Percentiles rank a stretch among this genome's conserved stretches.
Evolutionary conservation across 2,113 vertebrate species (phyloP).

Genomic region (Lota lota): DNA sequence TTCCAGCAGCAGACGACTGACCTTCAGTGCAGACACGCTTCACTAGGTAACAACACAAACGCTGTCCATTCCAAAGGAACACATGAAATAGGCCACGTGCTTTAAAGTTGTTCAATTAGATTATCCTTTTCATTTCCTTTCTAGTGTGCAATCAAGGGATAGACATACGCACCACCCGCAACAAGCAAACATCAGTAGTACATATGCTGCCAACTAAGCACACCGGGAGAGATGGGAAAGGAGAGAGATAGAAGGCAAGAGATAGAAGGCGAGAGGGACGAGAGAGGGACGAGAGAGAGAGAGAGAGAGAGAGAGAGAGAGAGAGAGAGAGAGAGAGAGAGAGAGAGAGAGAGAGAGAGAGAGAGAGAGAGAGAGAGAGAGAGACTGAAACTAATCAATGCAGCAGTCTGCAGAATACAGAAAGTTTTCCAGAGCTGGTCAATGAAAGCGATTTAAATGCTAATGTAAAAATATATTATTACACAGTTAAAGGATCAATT

Average conservation of each 20-base stretch:
- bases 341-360: background rate
- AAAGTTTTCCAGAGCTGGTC: conserved; percentile 4
- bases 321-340: too few species aligned
- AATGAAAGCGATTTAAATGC: conserved; percentile 12
- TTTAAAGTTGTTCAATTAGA: conserved; percentile 75
- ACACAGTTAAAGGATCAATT: too few species aligned
- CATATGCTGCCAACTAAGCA: conserved; percentile 14
- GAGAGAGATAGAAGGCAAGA: background rate
- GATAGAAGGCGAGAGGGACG: too few species aligned
- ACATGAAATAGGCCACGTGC: conserved; percentile 62
- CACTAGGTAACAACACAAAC: conserved; percentile 55
- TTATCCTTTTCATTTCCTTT: conserved; percentile 70
- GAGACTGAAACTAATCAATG: conserved; percentile 5
- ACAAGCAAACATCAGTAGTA: conserved; percentile 34
- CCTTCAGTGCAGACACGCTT: conserved; percentile 68
- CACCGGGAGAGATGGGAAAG: conserved; percentile 8
- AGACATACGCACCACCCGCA: conserved; percentile 29
- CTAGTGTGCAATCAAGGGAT: conserved; percentile 54
- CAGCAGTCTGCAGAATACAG: background rate
- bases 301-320: too few species aligned
- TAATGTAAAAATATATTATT: background rate
- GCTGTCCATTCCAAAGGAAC: conserved; percentile 57
- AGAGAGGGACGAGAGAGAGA: background rate
- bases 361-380: conserved; percentile 7
- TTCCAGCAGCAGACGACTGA: conserved; percentile 67